Base-by-base conservation (phyloP, 2,113 vertebrate genomes). In the Percina caprodes region DNA sequence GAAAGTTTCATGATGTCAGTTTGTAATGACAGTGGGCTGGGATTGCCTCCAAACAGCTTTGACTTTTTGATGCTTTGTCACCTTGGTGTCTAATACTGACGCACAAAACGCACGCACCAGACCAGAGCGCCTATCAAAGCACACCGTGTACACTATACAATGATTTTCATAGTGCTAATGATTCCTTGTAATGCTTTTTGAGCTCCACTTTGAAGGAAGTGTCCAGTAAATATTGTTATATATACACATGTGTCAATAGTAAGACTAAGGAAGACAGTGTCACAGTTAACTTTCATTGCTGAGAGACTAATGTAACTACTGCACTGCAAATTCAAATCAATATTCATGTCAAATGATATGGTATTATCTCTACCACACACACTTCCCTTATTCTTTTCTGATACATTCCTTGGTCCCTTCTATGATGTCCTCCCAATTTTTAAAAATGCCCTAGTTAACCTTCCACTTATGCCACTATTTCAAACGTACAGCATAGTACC, bases 341-440 rank as follows among this genome's bases (percentile, higher is more conserved):
- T 61, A 70, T 48, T 70, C 15, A 72, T 21, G 5, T 77, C 15
- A 77, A 74, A 70, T 26, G 33, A 69, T 89, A 82, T 83, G 56
- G 54, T 89, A 79, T 65, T 2, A 61, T 65, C 26, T 71, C 48
- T 42, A 52, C 5, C 55, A 66, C 19, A 66, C 19, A n/a, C 15
- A 39, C 45, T 42, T 72, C 19, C 19, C 6, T 70, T 3, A 12
- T 26, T 85, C 15, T 54, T 52, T 30, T 72, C 51, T 2, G 2
- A 42, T 74, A 88, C 80, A 86, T 83, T 88, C 63, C 51, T 76
- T 86, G 74, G 87, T 90, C 87, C 77, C 45, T 39, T 73, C n/a
- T 24, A 13, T 46, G 77, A 46, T 24, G 23, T 61, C n/a, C 23
- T 54, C 51, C 19, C n/a, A 16, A 52, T 21, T 2, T 2, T 33